phyloP scores from a whole-genome alignment of 2,888 invertebrate species.

The Euplagia quadripunctaria region DNA sequence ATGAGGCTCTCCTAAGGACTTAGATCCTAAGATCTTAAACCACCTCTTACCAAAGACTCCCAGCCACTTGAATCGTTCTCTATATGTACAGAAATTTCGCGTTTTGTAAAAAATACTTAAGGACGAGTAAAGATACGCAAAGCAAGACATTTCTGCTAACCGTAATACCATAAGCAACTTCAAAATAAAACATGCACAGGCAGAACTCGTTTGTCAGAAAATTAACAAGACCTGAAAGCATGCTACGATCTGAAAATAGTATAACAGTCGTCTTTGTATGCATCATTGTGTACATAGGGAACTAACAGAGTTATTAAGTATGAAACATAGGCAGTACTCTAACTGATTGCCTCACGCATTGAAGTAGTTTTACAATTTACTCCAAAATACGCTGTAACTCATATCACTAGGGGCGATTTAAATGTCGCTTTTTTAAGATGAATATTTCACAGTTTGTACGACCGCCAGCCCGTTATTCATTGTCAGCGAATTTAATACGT shows the following conservation, averaged over 20 bases:
- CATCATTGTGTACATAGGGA: conserved; percentile 50
- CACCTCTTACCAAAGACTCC: too few species aligned
- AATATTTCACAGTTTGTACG: conserved; percentile 71
- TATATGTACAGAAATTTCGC: too few species aligned
- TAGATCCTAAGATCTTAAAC: too few species aligned
- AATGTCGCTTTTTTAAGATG: conserved; percentile 80
- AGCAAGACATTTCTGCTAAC: neutral
- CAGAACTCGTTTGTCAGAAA: conserved; percentile 21
- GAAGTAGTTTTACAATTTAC: conserved; percentile 75
- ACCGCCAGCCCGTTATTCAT: conserved; percentile 70
- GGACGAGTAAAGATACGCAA: too few species aligned
- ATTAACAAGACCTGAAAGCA: conserved; percentile 14
- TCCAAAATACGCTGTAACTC: conserved; percentile 78
- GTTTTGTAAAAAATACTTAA: too few species aligned
- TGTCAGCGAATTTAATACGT: conserved; percentile 81
- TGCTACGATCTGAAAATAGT: conserved; percentile 24
- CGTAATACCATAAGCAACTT: neutral
- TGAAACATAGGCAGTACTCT: conserved; percentile 72
- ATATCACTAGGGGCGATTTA: conserved; percentile 82
- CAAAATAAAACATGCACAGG: too few species aligned
- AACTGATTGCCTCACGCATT: conserved; percentile 80
- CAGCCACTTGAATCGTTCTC: too few species aligned
- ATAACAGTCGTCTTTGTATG: conserved; percentile 28
- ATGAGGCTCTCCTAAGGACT: too few species aligned
- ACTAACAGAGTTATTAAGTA: conserved; percentile 63